Base-by-base conservation (phyloP, 2,888 invertebrate genomes). In the Proisotoma minuta region DNA sequence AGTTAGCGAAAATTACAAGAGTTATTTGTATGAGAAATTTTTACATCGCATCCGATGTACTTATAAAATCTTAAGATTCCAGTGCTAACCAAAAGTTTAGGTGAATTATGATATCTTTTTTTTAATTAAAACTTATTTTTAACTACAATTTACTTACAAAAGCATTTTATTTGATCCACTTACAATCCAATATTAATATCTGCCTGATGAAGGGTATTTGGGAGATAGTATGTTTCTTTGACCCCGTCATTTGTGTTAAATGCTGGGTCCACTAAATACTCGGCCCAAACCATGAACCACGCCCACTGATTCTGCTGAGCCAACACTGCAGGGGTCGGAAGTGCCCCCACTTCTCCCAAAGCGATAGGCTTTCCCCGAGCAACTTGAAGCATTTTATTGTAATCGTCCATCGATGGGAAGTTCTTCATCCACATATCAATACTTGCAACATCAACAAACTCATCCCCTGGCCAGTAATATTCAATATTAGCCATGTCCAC, bases 271-370 rank as follows among this genome's bases (percentile, higher is more conserved):
- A 64, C 68, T 39, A 70, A 54, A 40, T 68, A 66, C 29, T 68
- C 68, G 12, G 68, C 68, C 67, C 70, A 68, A 18, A 68, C 66
- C 70, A 70, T 70, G 28, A 68, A 70, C 68, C 68, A 70, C 1
- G 57, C 48, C 68, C 70, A 70, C 3, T 50, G 23, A 18, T 39
- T 40, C 57, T 70, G 70, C 18, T 63, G 29, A n/a, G 34, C 49
- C 2, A 70, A 43, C 18, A 62, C 48, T n/a, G 54, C 62, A 10
- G 68, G 68, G 18, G 63, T 52, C 20, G 70, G 70, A n/a, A 70
- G 59, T 0, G 62, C 39, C 10, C 70, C 68, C 2, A 63, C 63
- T 47, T 68, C 67, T 22, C 58, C 68, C 43, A 70, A 49, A 22
- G 70, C 67, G 18, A 70, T 70, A 1, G 70, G 68, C 43, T 63